These are phyloP conservation scores for Poeciliopsis occidentalis DNA, from an alignment of 2,113 vertebrate genomes.

Conservation along the genomic window DNA sequence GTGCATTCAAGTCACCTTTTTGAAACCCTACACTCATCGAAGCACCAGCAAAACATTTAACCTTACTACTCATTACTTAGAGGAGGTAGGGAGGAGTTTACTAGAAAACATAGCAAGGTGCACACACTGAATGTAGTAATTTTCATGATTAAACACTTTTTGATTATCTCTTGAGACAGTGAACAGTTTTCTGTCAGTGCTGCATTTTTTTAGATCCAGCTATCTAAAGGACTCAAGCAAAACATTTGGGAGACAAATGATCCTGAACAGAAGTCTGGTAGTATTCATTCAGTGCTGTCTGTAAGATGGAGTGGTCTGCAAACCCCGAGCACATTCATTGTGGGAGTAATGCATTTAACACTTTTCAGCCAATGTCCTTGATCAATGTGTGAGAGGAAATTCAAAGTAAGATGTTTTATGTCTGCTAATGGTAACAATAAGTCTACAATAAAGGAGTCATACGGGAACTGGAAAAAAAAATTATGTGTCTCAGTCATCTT, in stretches of 20 bases:
- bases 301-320: conserved; percentile 47
- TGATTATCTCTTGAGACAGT: conserved; percentile 5
- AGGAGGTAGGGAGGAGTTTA: not conserved
- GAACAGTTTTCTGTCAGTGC: conserved; percentile 3
- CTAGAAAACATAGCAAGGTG: not conserved
- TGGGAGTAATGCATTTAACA: conserved; percentile 37
- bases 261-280: conserved; percentile 12
- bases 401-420: conserved; percentile 44
- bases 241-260: conserved; percentile 32
- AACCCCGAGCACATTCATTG: conserved; percentile 32
- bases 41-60: too few relatives aligned
- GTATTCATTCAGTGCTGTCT: conserved; percentile 46
- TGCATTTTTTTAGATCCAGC: conserved; percentile 29
- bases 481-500: conserved; percentile 20
- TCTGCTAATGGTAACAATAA: conserved; percentile 30
- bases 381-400: conserved; percentile 23
- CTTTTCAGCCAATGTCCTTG: conserved; percentile 28
- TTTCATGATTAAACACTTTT: not conserved
- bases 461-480: conserved; percentile 42
- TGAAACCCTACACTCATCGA: too few relatives aligned
- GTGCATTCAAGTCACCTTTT: too few relatives aligned
- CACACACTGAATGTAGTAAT: not conserved
- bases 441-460: conserved; percentile 30
- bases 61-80: too few relatives aligned
- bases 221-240: conserved; percentile 5